Percentiles rank a stretch among this genome's conserved stretches.
These are phyloP conservation scores for Nematopogon swammerdamellus DNA, from an alignment of 2,888 invertebrate species.

Conservation along the genomic window DNA sequence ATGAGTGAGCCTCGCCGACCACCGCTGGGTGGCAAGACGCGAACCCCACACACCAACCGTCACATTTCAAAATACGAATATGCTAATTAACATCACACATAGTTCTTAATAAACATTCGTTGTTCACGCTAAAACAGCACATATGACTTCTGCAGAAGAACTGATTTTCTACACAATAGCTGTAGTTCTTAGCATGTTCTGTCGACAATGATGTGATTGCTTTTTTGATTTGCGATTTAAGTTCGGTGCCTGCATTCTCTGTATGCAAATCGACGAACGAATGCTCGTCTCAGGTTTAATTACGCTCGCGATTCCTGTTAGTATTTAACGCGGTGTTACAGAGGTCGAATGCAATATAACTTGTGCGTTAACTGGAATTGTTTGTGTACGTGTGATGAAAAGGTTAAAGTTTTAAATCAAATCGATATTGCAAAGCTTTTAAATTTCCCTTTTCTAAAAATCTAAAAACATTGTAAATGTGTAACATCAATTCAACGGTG, in stretches of 20 bases:
- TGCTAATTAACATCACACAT: constrained; percentile 42
- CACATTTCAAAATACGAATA: constrained; percentile 54
- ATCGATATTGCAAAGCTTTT: too few species aligned
- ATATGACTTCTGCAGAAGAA: too few species aligned
- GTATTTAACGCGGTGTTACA: neutral
- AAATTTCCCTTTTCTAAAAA: too few species aligned
- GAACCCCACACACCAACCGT: constrained; percentile 39
- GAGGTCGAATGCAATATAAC: neutral
- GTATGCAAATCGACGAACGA: neutral
- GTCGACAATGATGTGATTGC: neutral
- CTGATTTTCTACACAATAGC: neutral
- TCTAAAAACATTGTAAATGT: too few species aligned
- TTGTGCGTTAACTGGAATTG: too few species aligned
- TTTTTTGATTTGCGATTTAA: neutral
- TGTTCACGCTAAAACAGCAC: too few species aligned
- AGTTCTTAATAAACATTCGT: neutral
- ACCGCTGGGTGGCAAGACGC: constrained; percentile 44
- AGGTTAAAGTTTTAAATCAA: too few species aligned
- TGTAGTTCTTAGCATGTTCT: neutral
- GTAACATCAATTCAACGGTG: too few species aligned
- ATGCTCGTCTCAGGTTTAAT: neutral
- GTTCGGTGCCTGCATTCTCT: neutral
- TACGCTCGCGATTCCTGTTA: neutral
- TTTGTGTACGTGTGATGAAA: too few species aligned
- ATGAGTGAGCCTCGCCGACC: constrained; percentile 14